Evolutionary conservation across 2,797 vertebrate species (phyloP).

Genomic region (Scyliorhinus canicula): DNA sequence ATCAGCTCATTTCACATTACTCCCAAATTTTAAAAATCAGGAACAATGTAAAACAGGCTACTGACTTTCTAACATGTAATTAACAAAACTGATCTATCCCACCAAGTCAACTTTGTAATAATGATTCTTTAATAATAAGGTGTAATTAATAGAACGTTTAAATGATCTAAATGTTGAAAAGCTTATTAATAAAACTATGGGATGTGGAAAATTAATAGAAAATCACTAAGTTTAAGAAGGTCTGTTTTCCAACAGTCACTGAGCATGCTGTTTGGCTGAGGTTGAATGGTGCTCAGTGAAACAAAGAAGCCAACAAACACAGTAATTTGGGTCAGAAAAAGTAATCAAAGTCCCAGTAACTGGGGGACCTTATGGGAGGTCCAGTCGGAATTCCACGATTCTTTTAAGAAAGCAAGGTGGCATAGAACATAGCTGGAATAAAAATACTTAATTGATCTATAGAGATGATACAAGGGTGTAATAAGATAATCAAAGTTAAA

Average conservation of each 20-base stretch:
- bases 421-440: neutral
- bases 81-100: neutral
- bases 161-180: neutral
- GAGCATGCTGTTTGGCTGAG: neutral
- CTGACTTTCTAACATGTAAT: neutral
- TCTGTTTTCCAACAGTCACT: neutral
- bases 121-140: neutral
- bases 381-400: neutral
- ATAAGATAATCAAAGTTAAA: neutral
- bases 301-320: neutral
- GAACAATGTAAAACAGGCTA: neutral
- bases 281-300: neutral
- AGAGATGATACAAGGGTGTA: neutral
- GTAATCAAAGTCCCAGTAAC: neutral
- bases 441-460: neutral
- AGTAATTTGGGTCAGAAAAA: neutral
- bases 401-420: neutral
- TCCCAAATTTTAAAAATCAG: neutral
- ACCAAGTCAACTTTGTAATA: neutral
- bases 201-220: neutral
- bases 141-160: neutral
- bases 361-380: neutral
- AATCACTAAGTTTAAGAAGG: neutral
- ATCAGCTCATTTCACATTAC: neutral
- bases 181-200: neutral